These are phyloP conservation scores for Sparus aurata DNA, from an alignment of 2,797 vertebrate species.

Conservation along the genomic window DNA sequence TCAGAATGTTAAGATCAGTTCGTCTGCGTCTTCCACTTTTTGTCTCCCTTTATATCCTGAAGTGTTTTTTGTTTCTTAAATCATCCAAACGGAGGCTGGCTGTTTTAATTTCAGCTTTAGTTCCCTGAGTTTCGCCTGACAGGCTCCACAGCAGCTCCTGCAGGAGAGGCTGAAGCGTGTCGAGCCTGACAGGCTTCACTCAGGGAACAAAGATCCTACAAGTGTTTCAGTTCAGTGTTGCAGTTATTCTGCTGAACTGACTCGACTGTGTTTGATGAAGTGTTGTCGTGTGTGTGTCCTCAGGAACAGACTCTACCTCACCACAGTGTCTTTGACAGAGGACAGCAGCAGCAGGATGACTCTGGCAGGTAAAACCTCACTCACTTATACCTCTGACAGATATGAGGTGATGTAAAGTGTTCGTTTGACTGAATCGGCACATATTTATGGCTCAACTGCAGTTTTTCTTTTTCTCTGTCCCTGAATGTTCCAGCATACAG, in stretches of 20 bases:
- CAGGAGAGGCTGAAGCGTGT: background rate
- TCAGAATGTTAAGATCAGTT: background rate
- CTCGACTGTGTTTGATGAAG: too few relatives aligned
- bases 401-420: background rate
- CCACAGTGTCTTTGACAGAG: slow-evolving; percentile 66
- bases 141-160: background rate
- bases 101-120: background rate
- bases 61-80: background rate
- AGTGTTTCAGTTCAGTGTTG: background rate
- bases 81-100: background rate
- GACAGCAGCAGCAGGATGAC: slow-evolving; percentile 66
- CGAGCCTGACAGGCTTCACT: slow-evolving; percentile 1
- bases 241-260: fast-evolving
- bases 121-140: background rate
- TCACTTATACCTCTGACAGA: too few relatives aligned
- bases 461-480: background rate
- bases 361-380: slow-evolving; percentile 70
- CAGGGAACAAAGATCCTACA: background rate
- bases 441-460: background rate
- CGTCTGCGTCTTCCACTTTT: background rate
- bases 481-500: slow-evolving; percentile 88
- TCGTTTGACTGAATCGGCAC: background rate
- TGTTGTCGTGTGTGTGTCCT: background rate
- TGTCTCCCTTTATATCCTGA: background rate
- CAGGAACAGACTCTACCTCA: slow-evolving; percentile 78